Percentiles rank a stretch among this genome's conserved stretches.
These are phyloP conservation scores for Sebastes hopkinsi DNA, from an alignment of 2,797 vertebrate genomes.

Conservation along the genomic window DNA sequence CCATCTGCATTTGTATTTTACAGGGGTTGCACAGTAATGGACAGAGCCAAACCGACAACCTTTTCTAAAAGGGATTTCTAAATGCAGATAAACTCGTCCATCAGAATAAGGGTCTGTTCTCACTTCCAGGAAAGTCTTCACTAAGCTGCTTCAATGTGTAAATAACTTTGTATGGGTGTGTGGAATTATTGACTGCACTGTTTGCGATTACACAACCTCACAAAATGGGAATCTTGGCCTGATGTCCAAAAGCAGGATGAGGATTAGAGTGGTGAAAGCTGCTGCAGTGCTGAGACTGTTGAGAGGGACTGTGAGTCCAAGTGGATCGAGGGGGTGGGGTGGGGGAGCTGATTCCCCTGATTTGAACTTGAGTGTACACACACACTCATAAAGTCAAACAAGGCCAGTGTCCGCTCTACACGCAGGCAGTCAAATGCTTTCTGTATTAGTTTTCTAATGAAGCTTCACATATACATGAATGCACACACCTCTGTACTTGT, in stretches of 20 bases:
- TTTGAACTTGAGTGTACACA: slow-evolving; percentile 38
- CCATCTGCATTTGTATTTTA: background rate
- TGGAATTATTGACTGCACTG: background rate
- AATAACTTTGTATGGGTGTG: background rate
- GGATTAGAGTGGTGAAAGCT: slow-evolving; percentile 52
- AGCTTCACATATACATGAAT: background rate
- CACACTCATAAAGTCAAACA: slow-evolving; percentile 36
- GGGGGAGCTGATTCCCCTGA: slow-evolving; percentile 21
- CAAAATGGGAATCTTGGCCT: slow-evolving; percentile 51
- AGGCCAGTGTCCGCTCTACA: slow-evolving; percentile 32
- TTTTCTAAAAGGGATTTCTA: background rate
- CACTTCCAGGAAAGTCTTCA: background rate
- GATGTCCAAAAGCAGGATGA: slow-evolving; percentile 45
- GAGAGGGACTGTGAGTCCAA: slow-evolving; percentile 32
- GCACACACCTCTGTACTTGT: background rate
- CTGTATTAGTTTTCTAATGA: background rate
- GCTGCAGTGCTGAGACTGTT: background rate
- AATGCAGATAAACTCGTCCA: background rate
- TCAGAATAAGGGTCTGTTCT: background rate
- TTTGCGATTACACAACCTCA: slow-evolving; percentile 43
- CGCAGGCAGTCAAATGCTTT: background rate
- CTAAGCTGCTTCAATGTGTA: background rate
- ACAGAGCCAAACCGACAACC: background rate
- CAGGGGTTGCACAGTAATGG: background rate
- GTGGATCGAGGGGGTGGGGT: background rate